Percentiles rank a stretch among this genome's conserved stretches.
Evolutionary conservation across 2,113 vertebrate genomes (phyloP).

Genomic region (Morone saxatilis): DNA sequence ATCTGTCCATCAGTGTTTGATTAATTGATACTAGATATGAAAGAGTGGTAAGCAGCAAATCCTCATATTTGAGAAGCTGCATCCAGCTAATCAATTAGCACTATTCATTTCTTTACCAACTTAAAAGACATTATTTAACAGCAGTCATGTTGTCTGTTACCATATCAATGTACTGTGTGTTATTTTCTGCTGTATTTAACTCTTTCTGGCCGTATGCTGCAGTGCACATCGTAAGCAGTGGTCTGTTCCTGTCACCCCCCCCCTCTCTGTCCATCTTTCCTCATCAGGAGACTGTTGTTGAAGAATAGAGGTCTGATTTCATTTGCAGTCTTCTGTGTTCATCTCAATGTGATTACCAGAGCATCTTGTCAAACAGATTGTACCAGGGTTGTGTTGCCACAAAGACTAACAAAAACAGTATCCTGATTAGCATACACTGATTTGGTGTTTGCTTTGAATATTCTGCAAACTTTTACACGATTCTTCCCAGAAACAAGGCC

Average conservation of each 20-base stretch:
- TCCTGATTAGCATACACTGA: slow-evolving; percentile 49
- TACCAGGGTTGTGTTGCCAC: slow-evolving; percentile 2
- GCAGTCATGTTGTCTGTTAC: background rate
- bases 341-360: slow-evolving; percentile 59
- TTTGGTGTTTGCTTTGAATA: slow-evolving; percentile 35
- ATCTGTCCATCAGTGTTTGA: no score
- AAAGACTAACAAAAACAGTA: slow-evolving; percentile 32
- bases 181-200: background rate
- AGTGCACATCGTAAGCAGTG: background rate
- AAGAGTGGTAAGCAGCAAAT: background rate
- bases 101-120: background rate
- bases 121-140: background rate
- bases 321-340: slow-evolving; percentile 61
- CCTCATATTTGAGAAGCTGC: background rate
- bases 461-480: background rate
- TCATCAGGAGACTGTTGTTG: slow-evolving; percentile 57
- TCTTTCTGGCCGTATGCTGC: background rate
- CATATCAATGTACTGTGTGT: background rate
- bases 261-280: background rate
- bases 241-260: slow-evolving; percentile 8
- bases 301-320: slow-evolving; percentile 73
- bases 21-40: background rate
- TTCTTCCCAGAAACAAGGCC: background rate
- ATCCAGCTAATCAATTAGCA: background rate
- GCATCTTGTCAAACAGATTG: slow-evolving; percentile 18